Evolutionary conservation across 1,140 invertebrate genomes (phyloP), one percentile per base, ranked within the genome.

Genomic region (Diorhabda carinulata): DNA sequence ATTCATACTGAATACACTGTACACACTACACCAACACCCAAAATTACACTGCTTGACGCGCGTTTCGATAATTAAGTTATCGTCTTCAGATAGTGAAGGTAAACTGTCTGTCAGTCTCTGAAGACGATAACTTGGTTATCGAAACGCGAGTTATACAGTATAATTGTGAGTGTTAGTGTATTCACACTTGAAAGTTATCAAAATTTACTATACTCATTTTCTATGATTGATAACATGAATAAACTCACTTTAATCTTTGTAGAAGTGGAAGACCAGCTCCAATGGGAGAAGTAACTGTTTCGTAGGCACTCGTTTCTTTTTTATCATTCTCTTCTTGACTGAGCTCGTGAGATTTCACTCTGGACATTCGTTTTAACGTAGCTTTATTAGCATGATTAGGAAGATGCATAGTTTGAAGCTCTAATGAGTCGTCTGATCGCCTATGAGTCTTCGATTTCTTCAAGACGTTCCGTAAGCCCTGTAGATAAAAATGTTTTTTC

Each of bases 181-280:
- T n/a, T 56, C 52, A 6, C 52, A 56, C 52, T 6, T 61, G 25
- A 6, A 61, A 61, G 6, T 6, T 61, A 7, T 10, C 41, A 8
- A 42, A 56, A 7, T 9, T 64, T 8, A 44, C 43, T 42, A 64
- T 44, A 64, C 6, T 25, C n/a, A 7, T 10, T 64, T 44, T 64
- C 7, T 8, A 64, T 4, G 25, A 25, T 25, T 52, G n/a, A 52
- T 3, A 52, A 52, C 6, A 57, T 56, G 25, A 65, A 57, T 25
- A 60, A 64, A 57, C 52, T 66, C 75, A 78, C 77, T 76, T 78
- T 5, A 95, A 80, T 62, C 92, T 82, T 10, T 91, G 85, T 2
- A 96, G 81, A 3, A 96, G 80, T 0, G 93, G 93, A n/a, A 95
- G 81, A 0, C 93, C 93, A 0, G 92, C 91, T 4, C 92, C 92